These are phyloP conservation scores for Iphiclides podalirius DNA, from an alignment of 2,888 invertebrate species.

Conservation along the genomic window DNA sequence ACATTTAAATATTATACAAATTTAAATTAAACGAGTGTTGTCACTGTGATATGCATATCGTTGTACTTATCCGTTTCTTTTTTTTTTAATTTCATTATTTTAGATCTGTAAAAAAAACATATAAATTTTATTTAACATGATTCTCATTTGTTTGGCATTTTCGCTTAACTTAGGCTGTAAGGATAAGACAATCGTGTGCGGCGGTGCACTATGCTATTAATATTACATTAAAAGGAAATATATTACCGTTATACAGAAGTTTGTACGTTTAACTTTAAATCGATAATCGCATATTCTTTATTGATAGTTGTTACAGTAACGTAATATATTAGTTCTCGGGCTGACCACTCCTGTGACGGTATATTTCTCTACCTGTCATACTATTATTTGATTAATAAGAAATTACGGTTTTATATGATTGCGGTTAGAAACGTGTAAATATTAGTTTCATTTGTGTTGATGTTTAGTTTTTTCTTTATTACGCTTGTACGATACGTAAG, in stretches of 20 bases:
- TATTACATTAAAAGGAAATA: not conserved
- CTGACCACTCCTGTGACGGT: too few relatives aligned
- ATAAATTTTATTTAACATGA: not conserved
- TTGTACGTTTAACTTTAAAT: too few relatives aligned
- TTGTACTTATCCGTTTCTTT: slow-evolving; percentile 22
- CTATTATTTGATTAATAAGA: too few relatives aligned
- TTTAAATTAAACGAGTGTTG: slow-evolving; percentile 6
- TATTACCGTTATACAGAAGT: too few relatives aligned
- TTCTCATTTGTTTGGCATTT: slow-evolving; percentile 3
- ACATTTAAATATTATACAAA: slow-evolving; percentile 1
- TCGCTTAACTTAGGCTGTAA: not conserved
- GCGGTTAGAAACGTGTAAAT: too few relatives aligned
- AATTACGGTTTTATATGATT: too few relatives aligned
- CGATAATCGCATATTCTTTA: too few relatives aligned
- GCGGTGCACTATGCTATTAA: not conserved
- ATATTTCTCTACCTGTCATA: too few relatives aligned
- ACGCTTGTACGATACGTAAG: slow-evolving; percentile 37
- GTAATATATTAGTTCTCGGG: too few relatives aligned
- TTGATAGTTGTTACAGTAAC: too few relatives aligned
- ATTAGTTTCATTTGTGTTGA: slow-evolving; percentile 45
- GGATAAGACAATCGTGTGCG: slow-evolving; percentile 7
- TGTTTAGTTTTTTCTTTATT: slow-evolving; percentile 38
- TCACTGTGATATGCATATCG: slow-evolving; percentile 18
- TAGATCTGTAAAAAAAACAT: slow-evolving; percentile 18
- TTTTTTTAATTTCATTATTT: not conserved